phyloP scores from a whole-genome alignment of 2,797 vertebrate species.

The Hafferia zeledoni region DNA sequence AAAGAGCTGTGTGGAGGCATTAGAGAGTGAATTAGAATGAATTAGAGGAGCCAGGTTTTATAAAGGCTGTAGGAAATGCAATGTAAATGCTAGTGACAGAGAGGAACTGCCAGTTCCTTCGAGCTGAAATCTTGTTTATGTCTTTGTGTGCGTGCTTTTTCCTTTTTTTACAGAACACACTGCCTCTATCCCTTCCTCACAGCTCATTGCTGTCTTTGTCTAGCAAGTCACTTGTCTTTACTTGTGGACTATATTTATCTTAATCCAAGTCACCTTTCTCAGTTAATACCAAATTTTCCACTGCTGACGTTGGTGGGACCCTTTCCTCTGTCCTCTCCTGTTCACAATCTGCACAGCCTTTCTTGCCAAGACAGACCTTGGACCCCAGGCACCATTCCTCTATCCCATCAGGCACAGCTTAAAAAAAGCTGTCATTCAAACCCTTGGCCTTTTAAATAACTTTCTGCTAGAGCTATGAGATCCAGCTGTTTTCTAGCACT shows the following conservation, averaged over 20 bases:
- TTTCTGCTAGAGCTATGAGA: background rate
- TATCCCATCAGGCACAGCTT: background rate
- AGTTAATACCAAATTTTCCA: background rate
- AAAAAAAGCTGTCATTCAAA: background rate
- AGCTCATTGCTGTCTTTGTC: background rate
- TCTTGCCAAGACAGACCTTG: background rate
- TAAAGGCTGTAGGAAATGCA: conserved; percentile 49
- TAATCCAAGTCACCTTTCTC: background rate
- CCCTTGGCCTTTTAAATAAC: background rate
- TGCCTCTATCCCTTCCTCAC: background rate
- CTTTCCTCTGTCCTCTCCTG: background rate
- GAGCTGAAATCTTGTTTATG: conserved; percentile 5
- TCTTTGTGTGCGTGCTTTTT: background rate
- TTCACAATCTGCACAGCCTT: background rate
- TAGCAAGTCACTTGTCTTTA: background rate
- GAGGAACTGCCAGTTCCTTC: conserved; percentile 56
- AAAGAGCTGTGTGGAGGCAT: background rate
- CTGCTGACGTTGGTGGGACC: background rate
- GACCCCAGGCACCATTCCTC: background rate
- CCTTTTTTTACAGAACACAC: background rate
- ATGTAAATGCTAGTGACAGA: conserved; percentile 33
- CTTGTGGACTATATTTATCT: background rate
- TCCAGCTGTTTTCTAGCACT: conserved; percentile 4
- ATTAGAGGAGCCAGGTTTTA: conserved; percentile 46
- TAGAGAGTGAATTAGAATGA: conserved; percentile 39